Evolutionary conservation across 2,888 invertebrate species (phyloP).

Genomic region (Mythimna vitellina): DNA sequence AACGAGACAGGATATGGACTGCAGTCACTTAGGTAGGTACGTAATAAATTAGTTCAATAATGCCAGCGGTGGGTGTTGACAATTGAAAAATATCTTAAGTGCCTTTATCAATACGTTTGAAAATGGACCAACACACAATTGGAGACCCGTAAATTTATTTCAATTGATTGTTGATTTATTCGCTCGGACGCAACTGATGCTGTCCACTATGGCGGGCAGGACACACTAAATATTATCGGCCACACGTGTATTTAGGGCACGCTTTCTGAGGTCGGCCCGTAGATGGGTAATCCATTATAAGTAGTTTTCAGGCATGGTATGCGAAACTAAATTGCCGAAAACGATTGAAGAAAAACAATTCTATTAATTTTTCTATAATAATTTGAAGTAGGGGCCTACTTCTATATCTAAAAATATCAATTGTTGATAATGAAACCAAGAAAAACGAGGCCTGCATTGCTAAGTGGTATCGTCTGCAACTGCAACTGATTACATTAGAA

Average conservation of each 20-base stretch:
- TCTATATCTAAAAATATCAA: no score
- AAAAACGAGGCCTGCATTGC: neutral
- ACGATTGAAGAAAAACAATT: no score
- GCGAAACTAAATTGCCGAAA: no score
- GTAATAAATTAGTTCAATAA: neutral
- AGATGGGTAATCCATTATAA: no score
- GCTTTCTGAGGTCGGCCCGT: neutral
- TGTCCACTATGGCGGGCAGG: neutral
- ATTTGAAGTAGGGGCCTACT: no score
- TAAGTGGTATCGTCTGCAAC: neutral
- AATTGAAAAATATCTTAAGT: neutral
- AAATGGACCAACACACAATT: neutral
- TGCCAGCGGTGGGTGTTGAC: no score
- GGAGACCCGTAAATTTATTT: constrained; percentile 9
- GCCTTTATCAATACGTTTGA: neutral
- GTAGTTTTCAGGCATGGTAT: no score
- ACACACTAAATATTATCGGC: neutral
- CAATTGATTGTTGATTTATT: constrained; percentile 8
- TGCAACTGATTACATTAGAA: neutral
- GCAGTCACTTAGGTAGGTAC: neutral
- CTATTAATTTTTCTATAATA: no score
- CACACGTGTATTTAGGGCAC: neutral
- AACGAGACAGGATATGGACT: no score
- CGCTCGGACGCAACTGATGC: no score
- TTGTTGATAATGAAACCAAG: neutral